Evolutionary conservation across 2,888 invertebrate genomes (phyloP).

Genomic region (Drosophila anomalipes): DNA sequence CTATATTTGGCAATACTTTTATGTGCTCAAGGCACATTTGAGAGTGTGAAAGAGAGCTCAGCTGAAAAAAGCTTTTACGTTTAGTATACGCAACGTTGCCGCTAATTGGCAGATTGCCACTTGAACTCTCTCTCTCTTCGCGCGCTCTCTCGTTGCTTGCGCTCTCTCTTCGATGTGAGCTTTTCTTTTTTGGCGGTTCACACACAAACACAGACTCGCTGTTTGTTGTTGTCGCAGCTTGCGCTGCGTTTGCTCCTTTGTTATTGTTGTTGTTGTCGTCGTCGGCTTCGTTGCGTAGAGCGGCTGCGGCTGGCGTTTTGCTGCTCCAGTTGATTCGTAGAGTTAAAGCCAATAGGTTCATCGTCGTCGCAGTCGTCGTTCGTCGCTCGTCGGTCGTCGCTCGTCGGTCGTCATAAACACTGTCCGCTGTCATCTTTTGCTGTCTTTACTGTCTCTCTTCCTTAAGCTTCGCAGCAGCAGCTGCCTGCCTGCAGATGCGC

Average conservation of each 20-base stretch:
- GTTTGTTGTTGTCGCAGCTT: slow-evolving; percentile 61
- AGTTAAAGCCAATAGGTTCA: slow-evolving; percentile 84
- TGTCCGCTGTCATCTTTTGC: slow-evolving; percentile 24
- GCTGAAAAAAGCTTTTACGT: slow-evolving; percentile 45
- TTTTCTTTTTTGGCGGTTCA: slow-evolving; percentile 62
- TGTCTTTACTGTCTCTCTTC: slow-evolving; percentile 34
- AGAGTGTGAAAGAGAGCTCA: slow-evolving; percentile 12
- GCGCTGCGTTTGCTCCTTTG: slow-evolving; percentile 44
- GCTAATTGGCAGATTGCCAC: slow-evolving; percentile 73
- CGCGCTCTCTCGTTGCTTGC: slow-evolving; percentile 5
- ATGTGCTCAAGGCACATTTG: slow-evolving; percentile 1
- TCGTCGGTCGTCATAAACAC: slow-evolving; percentile 18
- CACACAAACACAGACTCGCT: slow-evolving; percentile 24
- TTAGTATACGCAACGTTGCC: slow-evolving; percentile 55
- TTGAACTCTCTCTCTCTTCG: slow-evolving; percentile 24
- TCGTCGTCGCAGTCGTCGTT: slow-evolving; percentile 44
- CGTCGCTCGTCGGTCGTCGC: slow-evolving; percentile 23
- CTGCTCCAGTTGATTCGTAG: slow-evolving; percentile 83
- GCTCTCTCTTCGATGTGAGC: slow-evolving; percentile 33
- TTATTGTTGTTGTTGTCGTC: slow-evolving; percentile 25
- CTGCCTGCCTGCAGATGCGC: slow-evolving; percentile 63
- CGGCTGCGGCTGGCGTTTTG: slow-evolving; percentile 29
- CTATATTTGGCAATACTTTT: slow-evolving; percentile 8
- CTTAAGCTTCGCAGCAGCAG: slow-evolving; percentile 47
- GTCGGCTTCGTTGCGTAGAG: slow-evolving; percentile 43